Percentiles rank a stretch among this genome's conserved stretches.
Evolutionary conservation across 2,888 invertebrate species (phyloP).

Genomic region (Hermaeophaga mercurialis): DNA sequence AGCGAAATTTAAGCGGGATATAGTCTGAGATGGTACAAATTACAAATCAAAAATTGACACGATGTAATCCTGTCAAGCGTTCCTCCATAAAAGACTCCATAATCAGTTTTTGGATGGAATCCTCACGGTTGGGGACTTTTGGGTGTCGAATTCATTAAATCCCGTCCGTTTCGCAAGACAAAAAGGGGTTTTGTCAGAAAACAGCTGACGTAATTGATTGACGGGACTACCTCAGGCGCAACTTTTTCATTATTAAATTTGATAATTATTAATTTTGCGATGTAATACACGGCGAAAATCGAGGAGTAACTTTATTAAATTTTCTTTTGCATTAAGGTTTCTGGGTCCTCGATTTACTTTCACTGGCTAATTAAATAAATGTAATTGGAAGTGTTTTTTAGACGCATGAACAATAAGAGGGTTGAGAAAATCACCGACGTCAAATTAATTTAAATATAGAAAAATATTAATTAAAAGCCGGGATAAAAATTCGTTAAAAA

Average conservation of each 20-base stretch:
- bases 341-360: too few species aligned
- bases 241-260: constrained; percentile 10
- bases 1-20: too few species aligned
- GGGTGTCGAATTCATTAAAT: constrained; percentile 13
- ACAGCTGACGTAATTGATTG: constrained; percentile 9
- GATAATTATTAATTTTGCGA: constrained; percentile 13
- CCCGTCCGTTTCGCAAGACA: constrained; percentile 2
- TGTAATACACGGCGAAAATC: too few species aligned
- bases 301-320: too few species aligned
- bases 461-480: too few species aligned
- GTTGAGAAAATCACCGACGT: too few species aligned
- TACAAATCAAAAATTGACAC: background rate
- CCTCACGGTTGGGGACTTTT: background rate
- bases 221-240: constrained; percentile 6
- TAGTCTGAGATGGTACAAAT: background rate
- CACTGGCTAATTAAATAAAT: too few species aligned
- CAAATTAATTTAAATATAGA: too few species aligned
- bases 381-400: too few species aligned
- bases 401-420: too few species aligned
- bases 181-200: constrained; percentile 7
- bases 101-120: constrained; percentile 3
- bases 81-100: background rate
- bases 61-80: background rate
- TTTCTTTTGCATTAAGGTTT: too few species aligned
- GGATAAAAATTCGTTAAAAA: too few species aligned